Conservation (phyloP, 2,797 vertebrate species). For the Malurus splendens region DNA sequence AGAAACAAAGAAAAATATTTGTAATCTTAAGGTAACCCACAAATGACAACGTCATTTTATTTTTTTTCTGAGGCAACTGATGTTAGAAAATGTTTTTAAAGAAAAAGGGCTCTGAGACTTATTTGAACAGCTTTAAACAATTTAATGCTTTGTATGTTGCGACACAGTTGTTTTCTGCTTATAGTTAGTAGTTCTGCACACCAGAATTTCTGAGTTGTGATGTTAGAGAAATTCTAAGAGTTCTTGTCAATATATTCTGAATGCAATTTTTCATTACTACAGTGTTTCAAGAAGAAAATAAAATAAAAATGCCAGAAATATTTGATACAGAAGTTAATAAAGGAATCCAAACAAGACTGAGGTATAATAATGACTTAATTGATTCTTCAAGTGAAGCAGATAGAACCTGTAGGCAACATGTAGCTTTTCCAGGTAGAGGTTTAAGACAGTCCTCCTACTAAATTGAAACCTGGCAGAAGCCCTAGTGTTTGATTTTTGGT, state of each 20-base stretch:
- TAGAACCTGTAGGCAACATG: not conserved
- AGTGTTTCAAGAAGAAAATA: not conserved
- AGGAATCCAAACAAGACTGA: not conserved
- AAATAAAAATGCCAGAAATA: not conserved
- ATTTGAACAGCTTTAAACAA: not conserved
- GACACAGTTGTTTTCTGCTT: not conserved
- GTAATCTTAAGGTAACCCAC: not conserved
- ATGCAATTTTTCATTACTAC: not conserved
- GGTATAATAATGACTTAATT: not conserved
- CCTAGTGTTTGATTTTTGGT: accelerated
- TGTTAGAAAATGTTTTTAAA: not conserved
- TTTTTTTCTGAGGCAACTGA: not conserved
- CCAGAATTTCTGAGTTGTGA: not conserved
- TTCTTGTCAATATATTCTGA: not conserved
- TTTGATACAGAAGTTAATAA: not conserved
- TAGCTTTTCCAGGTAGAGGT: not conserved
- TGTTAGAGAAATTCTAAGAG: not conserved
- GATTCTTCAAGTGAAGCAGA: not conserved
- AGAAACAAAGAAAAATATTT: not conserved
- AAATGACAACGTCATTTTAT: not conserved
- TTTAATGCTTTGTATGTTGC: not conserved
- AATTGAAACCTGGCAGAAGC: not conserved
- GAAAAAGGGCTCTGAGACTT: not conserved
- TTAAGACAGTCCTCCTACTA: not conserved
- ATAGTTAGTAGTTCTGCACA: constrained; percentile 26